phyloP scores from a whole-genome alignment of 2,888 invertebrate genomes.

The Meghimatium bilineatum region DNA sequence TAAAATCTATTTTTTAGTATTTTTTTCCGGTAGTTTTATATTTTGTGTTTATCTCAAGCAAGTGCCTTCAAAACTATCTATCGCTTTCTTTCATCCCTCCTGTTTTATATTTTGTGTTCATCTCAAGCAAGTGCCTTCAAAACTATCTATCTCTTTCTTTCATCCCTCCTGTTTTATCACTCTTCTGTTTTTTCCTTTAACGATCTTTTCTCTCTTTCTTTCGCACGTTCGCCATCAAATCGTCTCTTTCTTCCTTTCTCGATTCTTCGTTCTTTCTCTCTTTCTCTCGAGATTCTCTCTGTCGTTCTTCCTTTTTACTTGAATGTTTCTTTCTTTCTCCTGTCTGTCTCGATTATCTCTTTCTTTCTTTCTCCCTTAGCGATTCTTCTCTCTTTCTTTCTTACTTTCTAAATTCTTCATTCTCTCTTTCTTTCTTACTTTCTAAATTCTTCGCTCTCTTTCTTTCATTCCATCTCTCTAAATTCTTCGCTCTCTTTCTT shows the following conservation, averaged over 20 bases:
- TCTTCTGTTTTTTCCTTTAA: background rate
- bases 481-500: too few relatives aligned
- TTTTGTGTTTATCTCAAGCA: too few relatives aligned
- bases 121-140: background rate
- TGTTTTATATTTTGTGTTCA: too few relatives aligned
- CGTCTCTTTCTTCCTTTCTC: background rate
- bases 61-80: background rate
- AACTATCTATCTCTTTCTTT: background rate
- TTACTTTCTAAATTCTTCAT: background rate
- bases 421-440: background rate
- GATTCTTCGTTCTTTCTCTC: background rate
- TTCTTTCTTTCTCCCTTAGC: background rate
- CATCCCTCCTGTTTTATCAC: too few relatives aligned
- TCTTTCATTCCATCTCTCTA: background rate
- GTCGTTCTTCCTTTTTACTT: too few relatives aligned
- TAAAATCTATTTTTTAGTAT: too few relatives aligned
- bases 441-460: background rate
- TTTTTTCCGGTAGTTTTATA: too few relatives aligned
- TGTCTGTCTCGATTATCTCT: background rate
- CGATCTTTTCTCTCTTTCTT: background rate
- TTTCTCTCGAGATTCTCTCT: background rate
- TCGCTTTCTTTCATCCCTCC: too few relatives aligned
- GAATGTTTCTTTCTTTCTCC: too few relatives aligned
- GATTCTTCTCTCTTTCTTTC: background rate
- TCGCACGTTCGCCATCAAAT: background rate